Evolutionary conservation across 30 jellyfish, hydroid and myxozoan species (phyloP), one percentile per base, ranked within the genome.

Genomic region (Hydractinia symbiolongicarpus): DNA sequence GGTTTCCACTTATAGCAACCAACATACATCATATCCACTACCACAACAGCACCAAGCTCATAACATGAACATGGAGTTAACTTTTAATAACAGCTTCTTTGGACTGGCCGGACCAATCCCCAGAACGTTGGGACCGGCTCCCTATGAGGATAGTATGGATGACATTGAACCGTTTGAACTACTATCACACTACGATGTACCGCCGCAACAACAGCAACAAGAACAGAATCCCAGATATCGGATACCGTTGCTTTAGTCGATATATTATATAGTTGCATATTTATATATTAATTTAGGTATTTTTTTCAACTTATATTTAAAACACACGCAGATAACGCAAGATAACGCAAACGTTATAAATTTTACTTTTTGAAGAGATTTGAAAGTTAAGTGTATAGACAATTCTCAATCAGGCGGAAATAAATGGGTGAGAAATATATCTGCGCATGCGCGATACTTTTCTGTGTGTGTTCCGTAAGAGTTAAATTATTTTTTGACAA

Each of bases 41-140:
- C 44, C 44, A 30, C 44, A 30, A 30, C 44, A 58, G 15, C 19
- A 58, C 69, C 15, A 58, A 13, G 16, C 69, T 58, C 69, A 58
- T 17, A 53, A 53, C 9, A 71, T 71, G 80, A 71, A 50, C 60
- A 71, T 71, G 80, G 85, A 66, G 6, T 61, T 77, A 11, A 77
- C 76, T 52, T 77, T 77, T 54, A 60, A 55, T 55, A 54, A 66
- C 40, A 52, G 54, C 55, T 44, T 54, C 9, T 77, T 54, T 60
- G 85, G 85, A 50, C 85, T 77, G 19, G 85, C 85, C 15, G 81
- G 85, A 5, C 57, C 85, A 20, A 56, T 77, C 15, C 81, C 85
- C 13, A 6, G 66, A 19, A 44, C 76, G 30, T 54, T 60, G 15
- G 79, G 55, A 6, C 20, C 79, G 0, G 49, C 78, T 15, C 15